A percentile compares a stretch with the other conserved stretches of the same genome.
Evolutionary conservation across 2,797 vertebrate genomes (phyloP).

Genomic region (Tenualosa thibaudeaui): DNA sequence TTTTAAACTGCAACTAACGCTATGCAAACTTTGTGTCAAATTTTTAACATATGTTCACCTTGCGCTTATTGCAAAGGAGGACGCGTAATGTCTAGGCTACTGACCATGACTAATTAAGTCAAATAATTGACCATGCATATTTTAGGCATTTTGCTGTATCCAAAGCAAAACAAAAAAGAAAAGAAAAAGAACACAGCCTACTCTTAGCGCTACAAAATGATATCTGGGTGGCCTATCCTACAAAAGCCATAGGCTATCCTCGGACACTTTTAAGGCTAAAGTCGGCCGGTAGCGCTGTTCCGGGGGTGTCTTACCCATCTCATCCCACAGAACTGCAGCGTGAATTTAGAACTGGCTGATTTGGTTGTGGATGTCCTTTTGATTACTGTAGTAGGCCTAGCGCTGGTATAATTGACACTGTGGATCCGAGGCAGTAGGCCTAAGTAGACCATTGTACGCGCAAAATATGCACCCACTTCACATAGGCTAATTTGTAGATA

Average conservation of each 20-base stretch:
- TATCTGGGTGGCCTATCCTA: background rate
- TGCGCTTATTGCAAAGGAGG: background rate
- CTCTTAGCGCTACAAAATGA: too few relatives aligned
- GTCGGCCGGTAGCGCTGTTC: background rate
- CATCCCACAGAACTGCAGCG: background rate
- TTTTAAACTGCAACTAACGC: background rate
- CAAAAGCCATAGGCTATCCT: background rate
- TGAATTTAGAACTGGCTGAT: too few relatives aligned
- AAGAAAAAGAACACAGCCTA: too few relatives aligned
- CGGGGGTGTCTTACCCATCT: background rate
- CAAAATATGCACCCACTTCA: background rate
- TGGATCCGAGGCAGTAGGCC: background rate
- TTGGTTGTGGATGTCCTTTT: background rate
- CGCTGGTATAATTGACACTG: background rate
- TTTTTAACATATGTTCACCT: background rate
- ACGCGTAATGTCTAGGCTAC: background rate
- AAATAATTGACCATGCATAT: background rate
- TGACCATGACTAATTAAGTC: background rate
- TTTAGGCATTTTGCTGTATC: too few relatives aligned
- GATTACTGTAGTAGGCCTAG: background rate
- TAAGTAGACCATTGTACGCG: background rate
- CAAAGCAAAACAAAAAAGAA: too few relatives aligned
- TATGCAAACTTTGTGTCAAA: background rate
- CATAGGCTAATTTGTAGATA: background rate
- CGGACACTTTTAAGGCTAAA: background rate